Base-by-base conservation (phyloP, 2,797 vertebrate species). In the Astyanax mexicanus region DNA sequence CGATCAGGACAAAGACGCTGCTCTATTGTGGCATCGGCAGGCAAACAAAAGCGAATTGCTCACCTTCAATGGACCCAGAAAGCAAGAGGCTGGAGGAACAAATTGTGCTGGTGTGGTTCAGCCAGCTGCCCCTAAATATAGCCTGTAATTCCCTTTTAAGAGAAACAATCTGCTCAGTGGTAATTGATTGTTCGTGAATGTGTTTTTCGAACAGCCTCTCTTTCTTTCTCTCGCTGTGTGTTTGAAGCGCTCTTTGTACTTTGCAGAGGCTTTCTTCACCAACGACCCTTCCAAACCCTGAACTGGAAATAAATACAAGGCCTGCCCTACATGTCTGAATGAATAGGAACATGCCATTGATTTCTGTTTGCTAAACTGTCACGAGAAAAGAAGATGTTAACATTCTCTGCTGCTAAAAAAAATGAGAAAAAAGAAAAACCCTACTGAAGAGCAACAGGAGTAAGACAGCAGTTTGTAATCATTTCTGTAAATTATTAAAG, bases 11-110 rank as follows among this genome's bases (percentile, higher is more conserved):
- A 73, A 68, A 58, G 49, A 45, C 23, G 19, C 10, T 11, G 8
- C 37, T 35, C 32, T 64, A 23, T 54, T 76, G 44, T 75, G 60
- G 71, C 77, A 81, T 52, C 69, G 52, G 27, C 72, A 73, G 45
- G 38, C 67, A 78, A 74, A 81, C 68, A 78, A 82, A 75, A 61
- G 58, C 23, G 44, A 75, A 81, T 82, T 42, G 55, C 60, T 82
- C 61, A 67, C 71, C 69, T 81, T 68, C 75, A 77, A 49, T 65
- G 60, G 75, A 74, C 70, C 77, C 61, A 49, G 69, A 70, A 77
- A 75, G 52, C 67, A 65, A 78, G 76, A 64, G 17, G 27, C 54
- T 51, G 27, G 7, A 79, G 62, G 68, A 78, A 23, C 5, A 44
- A 67, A 66, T 58, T 12, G 13, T 76, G 71, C 64, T 83, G 55